Evolutionary conservation across 2,113 vertebrate genomes (phyloP).

Genomic region (Nothobranchius furzeri): DNA sequence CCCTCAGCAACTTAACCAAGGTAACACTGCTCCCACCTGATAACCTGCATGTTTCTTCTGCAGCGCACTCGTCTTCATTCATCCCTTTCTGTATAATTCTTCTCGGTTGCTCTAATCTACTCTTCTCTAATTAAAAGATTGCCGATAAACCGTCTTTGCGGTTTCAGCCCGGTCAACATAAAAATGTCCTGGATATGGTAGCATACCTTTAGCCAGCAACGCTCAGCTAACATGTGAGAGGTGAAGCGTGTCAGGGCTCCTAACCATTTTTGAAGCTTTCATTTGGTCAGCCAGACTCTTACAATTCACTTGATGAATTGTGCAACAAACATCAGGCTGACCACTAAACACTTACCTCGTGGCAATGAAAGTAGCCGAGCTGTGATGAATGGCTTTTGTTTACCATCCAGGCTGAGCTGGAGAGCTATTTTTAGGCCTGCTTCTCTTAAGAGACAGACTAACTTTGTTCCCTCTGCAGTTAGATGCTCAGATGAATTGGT

Average conservation of each 20-base stretch:
- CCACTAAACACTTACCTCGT: slow-evolving; percentile 30
- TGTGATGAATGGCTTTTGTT: slow-evolving; percentile 67
- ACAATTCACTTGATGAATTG: slow-evolving; percentile 51
- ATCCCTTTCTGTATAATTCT: slow-evolving; percentile 23
- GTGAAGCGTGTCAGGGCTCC: slow-evolving; percentile 40
- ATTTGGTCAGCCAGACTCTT: slow-evolving; percentile 44
- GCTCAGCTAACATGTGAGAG: slow-evolving; percentile 50
- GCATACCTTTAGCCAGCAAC: slow-evolving; percentile 31
- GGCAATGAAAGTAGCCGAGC: slow-evolving; percentile 42
- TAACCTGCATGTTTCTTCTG: slow-evolving; percentile 3
- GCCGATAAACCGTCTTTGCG: background rate
- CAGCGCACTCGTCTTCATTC: slow-evolving; percentile 11
- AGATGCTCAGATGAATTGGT: slow-evolving; percentile 36
- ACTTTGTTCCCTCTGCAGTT: slow-evolving; percentile 23
- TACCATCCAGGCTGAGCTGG: slow-evolving; percentile 35
- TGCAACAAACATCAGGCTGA: slow-evolving; percentile 36
- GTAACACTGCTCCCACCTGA: slow-evolving; percentile 74
- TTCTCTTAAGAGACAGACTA: slow-evolving; percentile 55
- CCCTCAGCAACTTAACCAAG: slow-evolving; percentile 97
- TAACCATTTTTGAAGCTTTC: slow-evolving; percentile 67
- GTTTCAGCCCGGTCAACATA: slow-evolving; percentile 38
- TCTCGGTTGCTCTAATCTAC: slow-evolving; percentile 13
- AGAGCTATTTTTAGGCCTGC: slow-evolving; percentile 66
- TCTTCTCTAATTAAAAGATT: slow-evolving; percentile 16
- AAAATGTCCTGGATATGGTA: slow-evolving; percentile 16